These are phyloP conservation scores for Squalus acanthias DNA, from an alignment of 2,797 vertebrate species.

Conservation along the genomic window DNA sequence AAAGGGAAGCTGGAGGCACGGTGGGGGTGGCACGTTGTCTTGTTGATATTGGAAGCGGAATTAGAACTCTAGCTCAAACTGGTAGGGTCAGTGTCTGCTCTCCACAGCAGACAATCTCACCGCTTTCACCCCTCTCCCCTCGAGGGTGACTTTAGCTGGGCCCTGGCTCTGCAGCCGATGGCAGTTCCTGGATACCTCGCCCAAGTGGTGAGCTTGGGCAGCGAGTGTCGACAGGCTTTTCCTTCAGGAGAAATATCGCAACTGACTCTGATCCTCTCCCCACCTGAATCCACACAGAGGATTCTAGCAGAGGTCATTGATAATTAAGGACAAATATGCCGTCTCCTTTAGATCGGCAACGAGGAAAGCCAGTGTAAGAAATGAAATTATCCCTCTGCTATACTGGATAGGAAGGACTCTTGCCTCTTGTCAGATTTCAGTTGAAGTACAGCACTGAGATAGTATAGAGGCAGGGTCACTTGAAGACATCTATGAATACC, in stretches of 20 bases:
- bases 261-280: background rate
- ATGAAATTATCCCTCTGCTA: background rate
- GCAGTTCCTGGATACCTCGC: background rate
- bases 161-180: background rate
- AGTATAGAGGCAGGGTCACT: background rate
- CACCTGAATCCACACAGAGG: background rate
- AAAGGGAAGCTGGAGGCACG: background rate
- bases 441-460: background rate
- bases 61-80: background rate
- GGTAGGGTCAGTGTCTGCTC: too few relatives aligned
- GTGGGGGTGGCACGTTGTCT: background rate
- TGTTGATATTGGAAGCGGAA: background rate
- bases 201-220: background rate
- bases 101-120: too few relatives aligned
- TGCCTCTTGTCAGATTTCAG: background rate
- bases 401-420: background rate
- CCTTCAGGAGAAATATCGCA: background rate
- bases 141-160: background rate
- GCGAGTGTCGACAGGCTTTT: background rate
- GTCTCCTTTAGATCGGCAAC: background rate
- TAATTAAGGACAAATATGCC: background rate
- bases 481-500: background rate
- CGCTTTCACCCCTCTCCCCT: background rate
- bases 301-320: background rate
- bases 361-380: background rate